These are phyloP conservation scores for Natrix natrix DNA, from an alignment of 2,797 vertebrate species.

Conservation along the genomic window DNA sequence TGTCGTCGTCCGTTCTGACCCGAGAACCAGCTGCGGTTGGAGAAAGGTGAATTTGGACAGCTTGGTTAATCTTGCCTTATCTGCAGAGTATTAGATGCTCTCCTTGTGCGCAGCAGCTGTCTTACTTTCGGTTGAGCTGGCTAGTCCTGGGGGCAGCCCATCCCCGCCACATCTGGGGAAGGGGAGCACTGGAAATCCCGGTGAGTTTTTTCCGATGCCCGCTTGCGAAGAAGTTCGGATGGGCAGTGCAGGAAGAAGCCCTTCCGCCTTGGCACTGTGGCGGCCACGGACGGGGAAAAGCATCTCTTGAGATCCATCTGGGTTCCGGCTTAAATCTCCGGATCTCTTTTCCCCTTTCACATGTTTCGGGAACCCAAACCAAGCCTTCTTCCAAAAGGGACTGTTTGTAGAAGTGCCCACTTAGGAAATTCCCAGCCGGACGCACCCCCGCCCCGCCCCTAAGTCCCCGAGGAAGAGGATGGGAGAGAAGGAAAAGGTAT, in stretches of 20 bases:
- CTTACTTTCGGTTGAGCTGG: not conserved
- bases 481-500: constrained; percentile 5
- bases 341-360: not conserved
- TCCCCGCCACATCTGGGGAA: not conserved
- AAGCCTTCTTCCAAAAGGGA: not conserved
- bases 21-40: constrained; percentile 13
- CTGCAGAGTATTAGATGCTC: constrained; percentile 3
- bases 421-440: not conserved
- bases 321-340: constrained; percentile 21
- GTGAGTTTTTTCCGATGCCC: constrained; percentile 10
- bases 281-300: constrained; percentile 5
- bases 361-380: not conserved
- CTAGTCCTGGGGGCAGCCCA: not conserved
- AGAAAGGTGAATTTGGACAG: constrained; percentile 19
- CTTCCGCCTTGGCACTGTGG: not conserved
- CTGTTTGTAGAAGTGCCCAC: constrained; percentile 7
- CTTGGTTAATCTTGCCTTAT: not conserved
- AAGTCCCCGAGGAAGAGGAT: not conserved
- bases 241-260: not conserved
- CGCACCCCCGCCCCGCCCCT: too few species aligned
- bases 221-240: not conserved
- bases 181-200: not conserved
- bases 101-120: not conserved
- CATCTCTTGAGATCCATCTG: constrained; percentile 24
- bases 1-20: fast-evolving